Conservation (phyloP, 2,797 vertebrate species). For the Iguana delicatissima region DNA sequence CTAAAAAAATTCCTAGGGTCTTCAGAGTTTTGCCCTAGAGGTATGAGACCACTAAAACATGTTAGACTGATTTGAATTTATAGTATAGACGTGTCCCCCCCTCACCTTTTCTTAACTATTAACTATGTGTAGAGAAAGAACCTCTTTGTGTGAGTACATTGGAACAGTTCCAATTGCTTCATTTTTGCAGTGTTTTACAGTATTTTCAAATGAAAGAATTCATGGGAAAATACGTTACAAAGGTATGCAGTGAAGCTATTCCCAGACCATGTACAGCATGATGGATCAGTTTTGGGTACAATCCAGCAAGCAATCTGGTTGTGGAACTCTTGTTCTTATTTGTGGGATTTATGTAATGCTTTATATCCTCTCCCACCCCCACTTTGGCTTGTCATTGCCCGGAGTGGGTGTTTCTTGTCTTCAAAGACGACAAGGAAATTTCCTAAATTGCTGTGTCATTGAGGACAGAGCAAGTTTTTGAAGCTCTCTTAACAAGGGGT, state of each 20-base stretch:
- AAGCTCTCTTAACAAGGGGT: background rate
- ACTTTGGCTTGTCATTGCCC: background rate
- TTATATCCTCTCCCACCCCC: background rate
- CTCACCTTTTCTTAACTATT: background rate
- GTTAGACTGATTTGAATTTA: background rate
- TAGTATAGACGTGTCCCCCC: no score
- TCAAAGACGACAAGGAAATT: conserved; percentile 20
- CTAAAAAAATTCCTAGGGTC: background rate
- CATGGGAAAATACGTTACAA: conserved; percentile 14
- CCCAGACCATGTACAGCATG: background rate
- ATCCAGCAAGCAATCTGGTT: conserved; percentile 5
- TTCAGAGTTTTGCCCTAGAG: background rate
- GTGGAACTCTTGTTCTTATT: background rate
- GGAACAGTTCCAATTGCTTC: background rate
- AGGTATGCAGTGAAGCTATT: background rate
- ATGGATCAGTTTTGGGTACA: background rate
- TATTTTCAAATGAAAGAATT: background rate
- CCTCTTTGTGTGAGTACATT: background rate
- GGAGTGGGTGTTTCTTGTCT: background rate
- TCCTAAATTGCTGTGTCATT: conserved; percentile 37
- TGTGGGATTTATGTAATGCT: conserved; percentile 6
- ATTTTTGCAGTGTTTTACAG: background rate
- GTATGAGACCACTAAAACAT: background rate
- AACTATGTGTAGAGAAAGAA: background rate
- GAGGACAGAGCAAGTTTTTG: background rate